A percentile compares a stretch with the other conserved stretches of the same genome.
These are phyloP conservation scores for Tetranychus piercei DNA, from an alignment of 2,888 invertebrate species.

Conservation along the genomic window DNA sequence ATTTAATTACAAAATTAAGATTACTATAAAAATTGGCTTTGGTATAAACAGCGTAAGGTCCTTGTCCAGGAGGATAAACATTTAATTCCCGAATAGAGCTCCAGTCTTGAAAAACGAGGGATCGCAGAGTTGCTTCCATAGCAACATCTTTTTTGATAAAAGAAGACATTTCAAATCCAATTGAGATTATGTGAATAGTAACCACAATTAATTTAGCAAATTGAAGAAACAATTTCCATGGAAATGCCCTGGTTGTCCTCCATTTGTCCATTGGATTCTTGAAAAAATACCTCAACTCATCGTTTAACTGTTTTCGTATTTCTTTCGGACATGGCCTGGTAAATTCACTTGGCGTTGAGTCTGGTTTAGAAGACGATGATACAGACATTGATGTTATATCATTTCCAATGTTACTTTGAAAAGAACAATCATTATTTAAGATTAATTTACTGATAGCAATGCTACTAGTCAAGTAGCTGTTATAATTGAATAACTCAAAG, in stretches of 20 bases:
- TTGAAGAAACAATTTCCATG: slow-evolving; percentile 87
- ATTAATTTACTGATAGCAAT: too few species aligned
- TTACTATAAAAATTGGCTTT: slow-evolving; percentile 58
- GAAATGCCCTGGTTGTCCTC: slow-evolving; percentile 74
- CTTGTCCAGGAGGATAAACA: slow-evolving; percentile 76
- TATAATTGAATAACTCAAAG: too few species aligned
- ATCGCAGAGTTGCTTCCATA: slow-evolving; percentile 71
- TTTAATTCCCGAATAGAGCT: slow-evolving; percentile 53
- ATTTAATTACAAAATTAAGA: slow-evolving; percentile 56
- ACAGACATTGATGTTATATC: too few species aligned
- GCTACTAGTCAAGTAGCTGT: too few species aligned
- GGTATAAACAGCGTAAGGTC: slow-evolving; percentile 72
- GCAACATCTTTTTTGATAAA: slow-evolving; percentile 79
- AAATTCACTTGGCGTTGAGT: neutral
- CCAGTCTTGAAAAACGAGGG: slow-evolving; percentile 78
- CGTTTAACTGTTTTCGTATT: neutral
- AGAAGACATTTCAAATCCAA: slow-evolving; percentile 75
- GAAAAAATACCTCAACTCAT: slow-evolving; percentile 63
- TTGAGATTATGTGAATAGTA: slow-evolving; percentile 76
- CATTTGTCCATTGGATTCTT: slow-evolving; percentile 98
- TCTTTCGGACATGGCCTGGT: neutral
- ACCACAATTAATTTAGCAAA: slow-evolving; percentile 84
- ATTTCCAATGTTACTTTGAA: too few species aligned
- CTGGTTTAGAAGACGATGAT: neutral
- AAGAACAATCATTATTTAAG: too few species aligned